phyloP scores from a whole-genome alignment of 2,113 vertebrate genomes.

The Podarcis raffonei region DNA sequence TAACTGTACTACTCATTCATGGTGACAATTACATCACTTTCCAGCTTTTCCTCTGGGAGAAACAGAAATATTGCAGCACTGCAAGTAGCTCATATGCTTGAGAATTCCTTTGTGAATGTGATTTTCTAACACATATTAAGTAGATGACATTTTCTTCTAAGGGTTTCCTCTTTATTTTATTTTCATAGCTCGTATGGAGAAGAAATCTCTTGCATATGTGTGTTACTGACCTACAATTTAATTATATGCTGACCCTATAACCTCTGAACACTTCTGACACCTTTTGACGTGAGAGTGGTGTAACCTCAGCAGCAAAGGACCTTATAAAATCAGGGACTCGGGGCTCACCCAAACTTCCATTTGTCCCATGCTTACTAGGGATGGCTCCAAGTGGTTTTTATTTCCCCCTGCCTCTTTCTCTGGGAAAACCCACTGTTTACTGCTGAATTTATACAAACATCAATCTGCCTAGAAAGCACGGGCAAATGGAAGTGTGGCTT shows the following conservation, averaged over 20 bases:
- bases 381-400: too few species aligned
- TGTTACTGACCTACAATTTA: constrained; percentile 60
- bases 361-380: too few species aligned
- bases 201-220: constrained; percentile 47
- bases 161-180: constrained; percentile 32
- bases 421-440: too few species aligned
- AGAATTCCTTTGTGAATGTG: background rate
- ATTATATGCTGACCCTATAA: constrained; percentile 59
- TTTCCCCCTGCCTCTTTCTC: too few species aligned
- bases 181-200: constrained; percentile 59
- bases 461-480: too few species aligned
- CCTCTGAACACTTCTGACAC: background rate
- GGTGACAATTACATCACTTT: constrained; percentile 23
- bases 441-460: too few species aligned
- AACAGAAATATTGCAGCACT: background rate
- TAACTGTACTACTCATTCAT: constrained; percentile 36
- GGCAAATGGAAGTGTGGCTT: background rate
- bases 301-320: constrained; percentile 4
- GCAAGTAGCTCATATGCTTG: background rate
- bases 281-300: background rate
- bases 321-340: too few species aligned
- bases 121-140: background rate
- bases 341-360: too few species aligned
- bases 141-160: background rate
- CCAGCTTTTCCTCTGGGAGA: background rate